phyloP scores from a whole-genome alignment of 2,797 vertebrate species.

The Hydrolagus colliei region DNA sequence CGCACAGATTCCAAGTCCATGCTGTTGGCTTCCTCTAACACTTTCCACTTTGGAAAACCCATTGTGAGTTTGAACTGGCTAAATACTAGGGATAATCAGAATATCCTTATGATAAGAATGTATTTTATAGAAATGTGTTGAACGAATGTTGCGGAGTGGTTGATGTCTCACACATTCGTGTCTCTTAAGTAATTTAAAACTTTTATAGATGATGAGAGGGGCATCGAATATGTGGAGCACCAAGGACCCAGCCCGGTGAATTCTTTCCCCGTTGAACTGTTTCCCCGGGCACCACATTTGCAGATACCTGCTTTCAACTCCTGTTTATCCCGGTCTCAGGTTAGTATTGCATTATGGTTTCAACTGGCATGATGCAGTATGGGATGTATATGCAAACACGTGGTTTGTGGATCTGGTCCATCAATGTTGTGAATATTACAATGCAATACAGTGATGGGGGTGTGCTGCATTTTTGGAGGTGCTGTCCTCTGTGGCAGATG shows the following conservation, averaged over 20 bases:
- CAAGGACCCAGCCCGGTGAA: background rate
- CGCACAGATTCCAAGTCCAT: too few relatives aligned
- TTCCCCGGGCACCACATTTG: background rate
- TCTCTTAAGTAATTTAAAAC: background rate
- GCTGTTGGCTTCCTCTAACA: too few relatives aligned
- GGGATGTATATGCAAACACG: background rate
- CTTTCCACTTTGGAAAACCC: too few relatives aligned
- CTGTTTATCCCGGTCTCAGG: background rate
- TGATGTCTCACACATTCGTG: too few relatives aligned
- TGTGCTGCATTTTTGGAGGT: too few relatives aligned
- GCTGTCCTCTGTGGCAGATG: background rate
- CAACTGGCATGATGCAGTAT: background rate
- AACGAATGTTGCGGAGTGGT: background rate
- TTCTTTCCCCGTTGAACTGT: background rate
- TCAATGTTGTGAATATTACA: too few relatives aligned
- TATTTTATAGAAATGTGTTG: background rate
- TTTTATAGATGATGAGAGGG: constrained; percentile 14
- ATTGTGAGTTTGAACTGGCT: too few relatives aligned
- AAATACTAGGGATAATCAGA: too few relatives aligned
- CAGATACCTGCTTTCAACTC: background rate
- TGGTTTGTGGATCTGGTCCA: too few relatives aligned
- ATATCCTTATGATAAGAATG: too few relatives aligned
- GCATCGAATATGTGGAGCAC: background rate
- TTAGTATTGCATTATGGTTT: background rate
- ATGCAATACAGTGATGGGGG: too few relatives aligned